A percentile compares a stretch with the other conserved stretches of the same genome.
These are phyloP conservation scores for Atherinomorus stipes DNA, from an alignment of 2,113 vertebrate genomes.

Conservation along the genomic window DNA sequence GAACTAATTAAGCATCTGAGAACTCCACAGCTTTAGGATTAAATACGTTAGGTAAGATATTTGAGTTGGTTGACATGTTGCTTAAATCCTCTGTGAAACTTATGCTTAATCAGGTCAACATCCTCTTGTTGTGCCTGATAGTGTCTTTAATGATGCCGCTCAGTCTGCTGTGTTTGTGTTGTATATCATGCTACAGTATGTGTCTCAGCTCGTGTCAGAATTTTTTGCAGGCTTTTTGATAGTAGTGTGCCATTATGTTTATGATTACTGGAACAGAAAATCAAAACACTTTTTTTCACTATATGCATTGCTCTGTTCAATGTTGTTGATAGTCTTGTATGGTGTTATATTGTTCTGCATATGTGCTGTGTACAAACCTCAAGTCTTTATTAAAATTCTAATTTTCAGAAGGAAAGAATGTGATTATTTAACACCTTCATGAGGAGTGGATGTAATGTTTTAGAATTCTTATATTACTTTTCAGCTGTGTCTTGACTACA, in stretches of 20 bases:
- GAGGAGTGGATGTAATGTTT: too few species aligned
- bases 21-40: conserved; percentile 16
- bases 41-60: conserved; percentile 29
- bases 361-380: conserved; percentile 55
- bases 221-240: conserved; percentile 45
- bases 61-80: neutral
- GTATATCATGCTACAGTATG: conserved; percentile 58
- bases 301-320: conserved; percentile 48
- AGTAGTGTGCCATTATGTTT: conserved; percentile 51
- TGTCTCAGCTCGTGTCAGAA: conserved; percentile 41
- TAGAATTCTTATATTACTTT: too few species aligned
- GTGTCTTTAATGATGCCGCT: conserved; percentile 55
- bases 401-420: conserved; percentile 57
- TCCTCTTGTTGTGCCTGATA: conserved; percentile 34
- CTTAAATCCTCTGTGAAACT: conserved; percentile 28
- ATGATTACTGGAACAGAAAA: conserved; percentile 30
- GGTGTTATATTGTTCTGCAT: conserved; percentile 62
- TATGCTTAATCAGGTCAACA: conserved; percentile 59
- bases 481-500: too few species aligned
- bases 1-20: conserved; percentile 53
- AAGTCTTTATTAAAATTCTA: conserved; percentile 70
- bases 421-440: neutral
- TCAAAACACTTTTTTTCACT: conserved; percentile 8
- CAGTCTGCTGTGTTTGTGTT: conserved; percentile 44
- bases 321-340: conserved; percentile 50